Evolutionary conservation across 2,888 invertebrate genomes (phyloP).

Genomic region (Andrena trimmerana): DNA sequence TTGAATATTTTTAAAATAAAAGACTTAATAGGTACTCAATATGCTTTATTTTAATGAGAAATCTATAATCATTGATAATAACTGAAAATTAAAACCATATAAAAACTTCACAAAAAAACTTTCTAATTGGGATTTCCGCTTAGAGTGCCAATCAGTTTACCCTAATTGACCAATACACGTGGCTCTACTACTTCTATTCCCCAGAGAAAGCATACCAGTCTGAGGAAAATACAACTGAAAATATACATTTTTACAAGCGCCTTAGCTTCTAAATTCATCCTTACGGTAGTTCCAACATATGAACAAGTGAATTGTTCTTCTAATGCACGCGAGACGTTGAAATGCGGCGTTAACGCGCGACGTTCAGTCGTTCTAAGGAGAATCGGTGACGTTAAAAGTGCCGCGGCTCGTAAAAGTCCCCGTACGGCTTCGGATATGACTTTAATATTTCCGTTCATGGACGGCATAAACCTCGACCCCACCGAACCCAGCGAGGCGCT

Average conservation of each 20-base stretch:
- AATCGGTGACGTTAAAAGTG: constrained; percentile 24
- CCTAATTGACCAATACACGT: background rate
- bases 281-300: background rate
- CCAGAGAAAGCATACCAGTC: background rate
- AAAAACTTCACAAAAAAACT: no score
- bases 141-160: no score
- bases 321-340: background rate
- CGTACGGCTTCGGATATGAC: constrained; percentile 18
- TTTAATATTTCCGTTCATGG: constrained; percentile 26
- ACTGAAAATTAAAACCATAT: no score
- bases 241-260: background rate
- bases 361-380: background rate
- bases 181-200: background rate
- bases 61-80: no score
- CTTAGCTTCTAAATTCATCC: background rate
- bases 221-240: background rate
- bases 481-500: background rate
- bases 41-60: no score
- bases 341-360: background rate
- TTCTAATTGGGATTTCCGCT: no score
- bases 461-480: background rate
- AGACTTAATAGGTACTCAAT: no score
- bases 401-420: constrained; percentile 23
- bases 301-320: constrained; percentile 5
- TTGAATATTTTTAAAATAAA: no score